Base-by-base conservation (phyloP, 2,113 vertebrate species). In the Rhodinocichla rosea region DNA sequence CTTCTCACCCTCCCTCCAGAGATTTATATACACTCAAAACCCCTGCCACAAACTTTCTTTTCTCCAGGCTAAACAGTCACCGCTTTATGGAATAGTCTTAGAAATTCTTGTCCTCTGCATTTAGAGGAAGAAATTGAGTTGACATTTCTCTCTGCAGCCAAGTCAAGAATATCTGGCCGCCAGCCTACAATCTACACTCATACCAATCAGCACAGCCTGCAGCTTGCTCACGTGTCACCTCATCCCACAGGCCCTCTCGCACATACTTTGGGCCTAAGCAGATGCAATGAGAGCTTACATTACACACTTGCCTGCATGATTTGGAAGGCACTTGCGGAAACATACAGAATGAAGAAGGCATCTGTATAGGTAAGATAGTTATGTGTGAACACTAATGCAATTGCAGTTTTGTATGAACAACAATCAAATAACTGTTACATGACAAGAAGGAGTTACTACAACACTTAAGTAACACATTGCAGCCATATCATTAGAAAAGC, bases 351-450 rank as follows among this genome's bases (percentile, higher is more conserved):
- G 10, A 45, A 44, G 42, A 70, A 44, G 26, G 1, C 14, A 37
- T 35, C 26, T 2, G 0, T 27, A 12, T 3, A 28, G 39, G 30
- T 42, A 56, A 47, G 26, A 42, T 11, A 11, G 3, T 37, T 70
- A 33, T 11, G 6, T 42, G 14, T 7, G 11, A 44, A 18, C 16
- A 12, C 27, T 20, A 11, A 33, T 49, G 44, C 44, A 65, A 8
- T 19, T 35, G n/a, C 19, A 55, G 20, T 16, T 69, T 35, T 13
- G 5, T 24, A 24, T 9, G 10, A 55, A n/a, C 11, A n/a, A 15
- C 49, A 23, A n/a, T 56, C 28, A 81, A 71, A 17, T 35, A 55
- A n/a, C 15, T 50, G 13, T 28, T 42, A 44, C 20, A 27, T 11
- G 15, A 37, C 28, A 63, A 71, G 44, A 67, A 81, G 27, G 13